These are phyloP conservation scores for Cenopis cana DNA, from an alignment of 2,888 invertebrate genomes.

Conservation along the genomic window DNA sequence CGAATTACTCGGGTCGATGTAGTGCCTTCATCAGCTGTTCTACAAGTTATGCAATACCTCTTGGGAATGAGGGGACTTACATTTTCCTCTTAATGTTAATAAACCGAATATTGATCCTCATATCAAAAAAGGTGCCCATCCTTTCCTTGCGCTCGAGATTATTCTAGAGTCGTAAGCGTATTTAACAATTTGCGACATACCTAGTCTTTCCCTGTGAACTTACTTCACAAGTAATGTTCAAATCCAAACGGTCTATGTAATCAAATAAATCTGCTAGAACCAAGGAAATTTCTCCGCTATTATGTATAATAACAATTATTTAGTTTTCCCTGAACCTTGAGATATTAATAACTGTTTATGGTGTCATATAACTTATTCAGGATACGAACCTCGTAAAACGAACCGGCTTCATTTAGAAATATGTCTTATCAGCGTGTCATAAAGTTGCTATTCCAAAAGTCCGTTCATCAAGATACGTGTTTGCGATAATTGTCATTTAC, in stretches of 20 bases:
- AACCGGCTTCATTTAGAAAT: background rate
- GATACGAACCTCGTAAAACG: conserved; percentile 45
- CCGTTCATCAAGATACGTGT: background rate
- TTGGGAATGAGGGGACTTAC: no score
- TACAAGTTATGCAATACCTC: no score
- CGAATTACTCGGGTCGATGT: no score
- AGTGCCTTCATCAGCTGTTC: no score
- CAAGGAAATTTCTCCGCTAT: conserved; percentile 57
- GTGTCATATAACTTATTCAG: conserved; percentile 38
- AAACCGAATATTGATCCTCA: no score
- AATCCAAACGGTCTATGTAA: conserved; percentile 19
- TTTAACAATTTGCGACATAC: background rate
- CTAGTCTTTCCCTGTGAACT: conserved; percentile 6
- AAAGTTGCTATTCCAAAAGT: background rate
- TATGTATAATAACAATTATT: conserved; percentile 59
- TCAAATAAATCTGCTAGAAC: conserved; percentile 28
- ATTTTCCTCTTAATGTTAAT: no score
- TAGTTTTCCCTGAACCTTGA: conserved; percentile 59
- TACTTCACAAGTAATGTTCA: conserved; percentile 15
- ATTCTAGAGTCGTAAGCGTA: background rate
- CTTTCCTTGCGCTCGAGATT: no score
- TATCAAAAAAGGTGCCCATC: no score
- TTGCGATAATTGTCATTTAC: background rate
- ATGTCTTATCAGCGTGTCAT: background rate
- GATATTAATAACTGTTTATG: conserved; percentile 62